These are phyloP conservation scores for Onchidella celtica DNA, from an alignment of 2,888 invertebrate species.

Conservation along the genomic window DNA sequence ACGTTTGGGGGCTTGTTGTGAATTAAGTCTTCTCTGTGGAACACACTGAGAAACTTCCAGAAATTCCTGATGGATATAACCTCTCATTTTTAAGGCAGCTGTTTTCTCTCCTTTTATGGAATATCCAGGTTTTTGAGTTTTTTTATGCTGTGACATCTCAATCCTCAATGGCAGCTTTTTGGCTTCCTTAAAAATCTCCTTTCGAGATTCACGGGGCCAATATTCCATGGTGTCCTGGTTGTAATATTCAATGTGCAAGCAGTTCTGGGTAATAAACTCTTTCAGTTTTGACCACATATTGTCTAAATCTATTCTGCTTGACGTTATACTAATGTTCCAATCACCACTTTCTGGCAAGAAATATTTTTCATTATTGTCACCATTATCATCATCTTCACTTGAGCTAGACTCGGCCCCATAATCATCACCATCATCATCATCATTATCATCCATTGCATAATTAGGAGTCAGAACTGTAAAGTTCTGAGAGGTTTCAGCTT, in stretches of 20 bases:
- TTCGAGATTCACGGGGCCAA: conserved; percentile 1
- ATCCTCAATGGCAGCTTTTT: conserved; percentile 18
- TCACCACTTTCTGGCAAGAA: background rate
- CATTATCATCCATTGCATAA: background rate
- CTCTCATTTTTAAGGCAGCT: conserved; percentile 24
- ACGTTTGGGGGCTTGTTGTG: conserved; percentile 26
- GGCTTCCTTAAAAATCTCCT: conserved; percentile 22
- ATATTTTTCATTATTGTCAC: background rate
- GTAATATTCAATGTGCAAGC: conserved; percentile 17
- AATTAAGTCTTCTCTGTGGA: background rate
- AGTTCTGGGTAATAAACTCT: background rate
- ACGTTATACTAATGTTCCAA: background rate
- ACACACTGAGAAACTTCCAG: background rate
- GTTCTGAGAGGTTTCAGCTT: conserved; percentile 1
- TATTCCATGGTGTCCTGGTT: background rate
- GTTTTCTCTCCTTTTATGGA: conserved; percentile 45
- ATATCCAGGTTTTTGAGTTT: conserved; percentile 16
- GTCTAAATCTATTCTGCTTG: background rate
- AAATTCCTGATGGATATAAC: background rate
- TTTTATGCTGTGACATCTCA: background rate
- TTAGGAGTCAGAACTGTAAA: no score
- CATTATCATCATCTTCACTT: background rate
- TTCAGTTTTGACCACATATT: conserved; percentile 21
- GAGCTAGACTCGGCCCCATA: background rate
- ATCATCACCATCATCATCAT: background rate